These are phyloP conservation scores for Rhabdornis inornatus DNA, from an alignment of 2,113 vertebrate genomes.

Conservation along the genomic window DNA sequence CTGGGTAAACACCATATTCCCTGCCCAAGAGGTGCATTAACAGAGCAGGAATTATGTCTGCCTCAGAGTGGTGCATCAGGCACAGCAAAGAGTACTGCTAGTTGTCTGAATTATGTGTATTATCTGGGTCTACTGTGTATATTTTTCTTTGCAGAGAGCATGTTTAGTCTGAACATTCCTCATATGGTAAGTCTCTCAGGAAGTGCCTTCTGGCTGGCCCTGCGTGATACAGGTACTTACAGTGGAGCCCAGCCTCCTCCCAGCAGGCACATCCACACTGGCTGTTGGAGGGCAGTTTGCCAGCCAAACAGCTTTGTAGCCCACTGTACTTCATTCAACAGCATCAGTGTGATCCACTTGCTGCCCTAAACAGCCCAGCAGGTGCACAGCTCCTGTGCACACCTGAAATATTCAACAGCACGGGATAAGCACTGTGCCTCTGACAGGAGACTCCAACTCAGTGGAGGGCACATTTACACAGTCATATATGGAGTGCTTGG, in stretches of 20 bases:
- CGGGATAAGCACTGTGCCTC: background rate
- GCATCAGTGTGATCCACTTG: background rate
- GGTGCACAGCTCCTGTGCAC: background rate
- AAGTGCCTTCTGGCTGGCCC: background rate
- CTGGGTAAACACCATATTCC: background rate
- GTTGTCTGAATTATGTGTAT: background rate
- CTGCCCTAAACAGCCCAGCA: background rate
- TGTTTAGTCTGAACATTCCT: background rate
- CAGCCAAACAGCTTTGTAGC: background rate
- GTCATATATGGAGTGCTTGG: background rate
- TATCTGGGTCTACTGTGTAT: background rate
- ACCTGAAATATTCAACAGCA: background rate
- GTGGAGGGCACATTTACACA: background rate
- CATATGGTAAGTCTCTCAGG: background rate
- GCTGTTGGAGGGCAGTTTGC: background rate
- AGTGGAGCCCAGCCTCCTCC: background rate
- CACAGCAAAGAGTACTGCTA: background rate
- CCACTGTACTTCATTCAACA: background rate
- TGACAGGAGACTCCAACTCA: background rate
- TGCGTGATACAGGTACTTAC: fast-evolving
- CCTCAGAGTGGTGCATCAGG: background rate
- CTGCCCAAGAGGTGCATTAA: background rate
- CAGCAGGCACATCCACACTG: background rate
- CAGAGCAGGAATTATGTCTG: background rate
- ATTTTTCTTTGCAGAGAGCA: background rate